These are phyloP conservation scores for Alaudala cheleensis DNA, from an alignment of 2,113 vertebrate species.

Conservation along the genomic window DNA sequence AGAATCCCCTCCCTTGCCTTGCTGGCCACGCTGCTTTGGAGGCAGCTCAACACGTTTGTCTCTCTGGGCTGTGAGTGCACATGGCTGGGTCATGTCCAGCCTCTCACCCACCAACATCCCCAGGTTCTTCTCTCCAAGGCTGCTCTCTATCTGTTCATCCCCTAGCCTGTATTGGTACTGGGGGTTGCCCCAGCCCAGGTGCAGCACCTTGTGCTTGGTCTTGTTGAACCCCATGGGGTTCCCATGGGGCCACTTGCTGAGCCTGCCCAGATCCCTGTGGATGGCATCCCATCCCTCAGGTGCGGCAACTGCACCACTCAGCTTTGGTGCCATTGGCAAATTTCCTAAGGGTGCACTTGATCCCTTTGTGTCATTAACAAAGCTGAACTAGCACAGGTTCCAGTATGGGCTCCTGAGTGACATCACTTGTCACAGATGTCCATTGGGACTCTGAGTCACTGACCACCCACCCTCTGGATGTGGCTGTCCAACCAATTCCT, in stretches of 20 bases:
- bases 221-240: not conserved
- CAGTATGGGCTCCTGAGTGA: not conserved
- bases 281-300: not conserved
- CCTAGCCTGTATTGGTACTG: not conserved
- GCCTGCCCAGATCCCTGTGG: not conserved
- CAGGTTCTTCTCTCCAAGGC: not conserved
- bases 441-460: not conserved
- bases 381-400: not conserved
- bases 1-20: not conserved
- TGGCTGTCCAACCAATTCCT: not conserved
- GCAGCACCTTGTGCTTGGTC: not conserved
- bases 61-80: not conserved
- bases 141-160: rapidly evolving
- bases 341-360: not conserved
- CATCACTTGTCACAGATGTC: not conserved
- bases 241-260: not conserved
- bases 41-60: not conserved
- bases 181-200: rapidly evolving
- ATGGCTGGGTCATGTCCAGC: not conserved
- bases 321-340: not conserved
- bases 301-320: not conserved
- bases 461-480: not conserved
- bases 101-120: not conserved
- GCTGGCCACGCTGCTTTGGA: not conserved
- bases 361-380: not conserved